Percentiles rank a stretch among this genome's conserved stretches.
Evolutionary conservation across 2,797 vertebrate genomes (phyloP).

Genomic region (Danio kyathit): DNA sequence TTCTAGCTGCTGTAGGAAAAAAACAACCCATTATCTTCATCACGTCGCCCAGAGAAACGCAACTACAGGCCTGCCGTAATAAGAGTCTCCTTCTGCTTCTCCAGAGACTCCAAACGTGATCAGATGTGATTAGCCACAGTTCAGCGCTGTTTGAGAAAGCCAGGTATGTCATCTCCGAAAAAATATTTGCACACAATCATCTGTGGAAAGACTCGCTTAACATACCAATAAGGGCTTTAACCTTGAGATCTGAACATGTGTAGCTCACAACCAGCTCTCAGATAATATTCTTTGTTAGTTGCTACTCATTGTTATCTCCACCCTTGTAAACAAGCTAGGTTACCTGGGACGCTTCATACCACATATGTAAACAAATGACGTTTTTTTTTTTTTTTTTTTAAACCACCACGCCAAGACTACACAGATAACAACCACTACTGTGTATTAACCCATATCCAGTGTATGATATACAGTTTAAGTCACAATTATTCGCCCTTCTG

Average conservation of each 20-base stretch:
- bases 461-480: neutral
- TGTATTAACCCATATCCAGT: constrained; percentile 10
- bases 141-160: constrained; percentile 19
- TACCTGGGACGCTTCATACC: neutral
- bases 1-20: neutral
- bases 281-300: constrained; percentile 23
- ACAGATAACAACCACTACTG: neutral
- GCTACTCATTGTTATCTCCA: neutral
- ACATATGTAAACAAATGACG: constrained; percentile 6
- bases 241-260: constrained; percentile 1
- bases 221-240: constrained; percentile 7
- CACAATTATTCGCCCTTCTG: no score
- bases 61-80: constrained; percentile 23
- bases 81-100: constrained; percentile 15
- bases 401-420: constrained; percentile 7
- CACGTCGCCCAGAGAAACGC: constrained; percentile 33
- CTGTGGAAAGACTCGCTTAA: neutral
- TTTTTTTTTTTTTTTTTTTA: neutral
- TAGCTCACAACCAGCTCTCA: neutral
- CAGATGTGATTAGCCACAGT: constrained; percentile 31
- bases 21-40: constrained; percentile 12
- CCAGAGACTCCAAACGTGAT: constrained; percentile 37
- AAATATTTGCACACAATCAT: constrained; percentile 43
- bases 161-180: constrained; percentile 24
- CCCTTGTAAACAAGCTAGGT: constrained; percentile 10